Evolutionary conservation across 2,888 invertebrate genomes (phyloP), one percentile per base, ranked within the genome.

Genomic region (Brachyopa scutellaris): DNA sequence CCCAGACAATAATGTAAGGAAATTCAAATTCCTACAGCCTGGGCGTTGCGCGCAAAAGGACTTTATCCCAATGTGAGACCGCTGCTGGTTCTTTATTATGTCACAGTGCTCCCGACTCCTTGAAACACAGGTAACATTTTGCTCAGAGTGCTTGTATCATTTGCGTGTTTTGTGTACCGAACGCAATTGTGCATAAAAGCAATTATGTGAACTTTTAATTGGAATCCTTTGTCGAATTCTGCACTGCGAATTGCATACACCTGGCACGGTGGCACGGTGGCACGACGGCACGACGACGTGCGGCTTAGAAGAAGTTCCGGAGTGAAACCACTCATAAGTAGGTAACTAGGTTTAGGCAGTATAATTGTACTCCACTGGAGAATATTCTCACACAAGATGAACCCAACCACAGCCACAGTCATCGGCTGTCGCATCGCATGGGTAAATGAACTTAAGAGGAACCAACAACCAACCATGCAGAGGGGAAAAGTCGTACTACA

Each of bases 131-230:
- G 57, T 31, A 61, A 31, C 79, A 74, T n/a, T 69, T 67, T 69
- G 73, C 66, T 33, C n/a, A 42, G 40, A 62, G 55, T 57, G 74
- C n/a, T n/a, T n/a, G n/a, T n/a, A n/a, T 67, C 73, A 62, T 80
- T 74, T 74, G 74, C 62, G 69, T 80, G 69, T 62, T 67, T 67
- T 69, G 67, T 74, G 61, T 62, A 42, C 69, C 62, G 36, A 69
- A 51, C 47, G 74, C 80, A 73, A 80, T 80, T 80, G 80, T 69
- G 80, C 80, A 80, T 80, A 74, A 80, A 80, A 80, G 80, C 80
- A 74, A 80, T 80, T 80, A 80, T 74, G 67, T 67, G 74, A 80
- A 80, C 80, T 80, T 74, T 80, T 80, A 80, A 80, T 80, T 80
- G 80, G 80, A 74, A 80, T 80, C 67, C 62, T 62, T 64, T 59